These are phyloP conservation scores for Sebastiscus tertius DNA, from an alignment of 2,797 vertebrate species.

Conservation along the genomic window DNA sequence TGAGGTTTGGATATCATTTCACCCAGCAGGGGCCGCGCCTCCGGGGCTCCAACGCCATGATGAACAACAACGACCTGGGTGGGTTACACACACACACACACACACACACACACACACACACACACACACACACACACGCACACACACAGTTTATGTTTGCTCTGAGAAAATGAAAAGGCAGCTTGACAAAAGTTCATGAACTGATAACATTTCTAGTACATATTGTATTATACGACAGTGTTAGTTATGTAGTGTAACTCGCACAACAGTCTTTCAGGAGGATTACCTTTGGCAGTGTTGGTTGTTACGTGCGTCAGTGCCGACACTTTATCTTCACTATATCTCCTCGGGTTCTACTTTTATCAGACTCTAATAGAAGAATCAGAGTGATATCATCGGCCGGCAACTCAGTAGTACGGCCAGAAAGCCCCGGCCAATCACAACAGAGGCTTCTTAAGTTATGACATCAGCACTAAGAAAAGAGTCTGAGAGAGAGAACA, in stretches of 20 bases:
- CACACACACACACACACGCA: neutral
- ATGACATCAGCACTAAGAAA: slow-evolving; percentile 71
- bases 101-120: neutral
- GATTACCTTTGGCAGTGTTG: slow-evolving; percentile 33
- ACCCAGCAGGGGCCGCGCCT: slow-evolving; percentile 97
- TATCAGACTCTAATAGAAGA: slow-evolving; percentile 47
- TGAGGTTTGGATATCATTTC: slow-evolving; percentile 98
- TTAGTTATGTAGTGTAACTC: neutral
- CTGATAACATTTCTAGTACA: neutral
- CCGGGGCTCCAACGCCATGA: slow-evolving; percentile 96
- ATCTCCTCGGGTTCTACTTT: slow-evolving; percentile 47
- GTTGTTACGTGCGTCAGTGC: slow-evolving; percentile 19
- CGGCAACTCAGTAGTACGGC: slow-evolving; percentile 39
- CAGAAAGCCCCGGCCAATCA: slow-evolving; percentile 58
- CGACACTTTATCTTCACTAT: slow-evolving; percentile 59
- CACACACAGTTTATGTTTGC: neutral
- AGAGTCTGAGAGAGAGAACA: slow-evolving; percentile 30
- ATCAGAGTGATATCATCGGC: slow-evolving; percentile 61
- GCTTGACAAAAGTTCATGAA: neutral
- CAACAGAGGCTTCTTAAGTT: slow-evolving; percentile 60
- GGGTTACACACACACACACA: slow-evolving; percentile 62
- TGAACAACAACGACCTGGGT: slow-evolving; percentile 99
- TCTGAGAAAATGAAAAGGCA: neutral
- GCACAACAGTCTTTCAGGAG: neutral
- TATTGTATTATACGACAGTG: neutral